Base-by-base conservation (phyloP, 2,797 vertebrate genomes). In the Neosilurus mollespiculum region DNA sequence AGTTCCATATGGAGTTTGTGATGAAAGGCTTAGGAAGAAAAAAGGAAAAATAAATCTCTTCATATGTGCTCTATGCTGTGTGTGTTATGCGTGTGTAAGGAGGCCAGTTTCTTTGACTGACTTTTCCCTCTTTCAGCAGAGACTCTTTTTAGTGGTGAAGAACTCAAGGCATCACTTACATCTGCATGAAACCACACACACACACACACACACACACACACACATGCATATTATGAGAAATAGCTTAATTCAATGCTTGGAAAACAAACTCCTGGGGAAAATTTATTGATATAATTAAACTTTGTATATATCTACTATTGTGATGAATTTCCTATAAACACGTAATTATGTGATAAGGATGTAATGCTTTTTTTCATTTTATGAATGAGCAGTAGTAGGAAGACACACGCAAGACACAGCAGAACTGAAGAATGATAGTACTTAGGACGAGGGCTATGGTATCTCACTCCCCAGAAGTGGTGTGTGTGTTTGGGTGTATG, bases 1-100 rank as follows among this genome's bases (percentile, higher is more conserved):
- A 86, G 89, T 89, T 90, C 90, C 90, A 91, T 88, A 88, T 86
- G 85, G 87, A 53, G 78, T 59, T 66, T 70, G 82, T 82, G 84
- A 88, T 87, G 83, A 86, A 89, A 89, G 85, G 69, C 75, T 73
- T 81, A 72, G 49, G 1, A 53, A 83, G 51, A 76, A 76, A 84
- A 70, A 84, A 84, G 59, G 77, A 82, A 85, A 78, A 85, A 26
- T 58, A 81, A 73, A 84, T 77, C 81, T 64, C 82, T 87, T 88
- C 84, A 85, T 72, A 78, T 89, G 84, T 88, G 84, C 83, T 86
- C 80, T 82, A 78, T 77, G 62, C 67, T 81, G 66, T 84, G 83
- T 88, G 62, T 81, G 59, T 78, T 80, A 69, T 54, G 76, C n/a
- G 73, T 72, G 83, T 77, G 72, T 78, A 24, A 67, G 56, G 65